Percentiles rank a stretch among this genome's conserved stretches.
These are phyloP conservation scores for Nasonia oneida DNA, from an alignment of 2,888 invertebrate genomes.

Conservation along the genomic window DNA sequence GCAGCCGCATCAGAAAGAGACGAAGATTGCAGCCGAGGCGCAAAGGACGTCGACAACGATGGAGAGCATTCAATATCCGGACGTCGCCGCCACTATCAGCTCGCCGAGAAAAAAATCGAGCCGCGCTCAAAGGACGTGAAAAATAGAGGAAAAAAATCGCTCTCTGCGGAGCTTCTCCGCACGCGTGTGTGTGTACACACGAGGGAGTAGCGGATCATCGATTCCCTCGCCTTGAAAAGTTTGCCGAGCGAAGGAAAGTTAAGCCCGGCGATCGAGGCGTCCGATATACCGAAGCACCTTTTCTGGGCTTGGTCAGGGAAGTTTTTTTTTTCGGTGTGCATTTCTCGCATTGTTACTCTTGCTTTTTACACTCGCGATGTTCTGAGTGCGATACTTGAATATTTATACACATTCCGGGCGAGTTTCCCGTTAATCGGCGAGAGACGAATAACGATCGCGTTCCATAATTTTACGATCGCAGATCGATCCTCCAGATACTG, in stretches of 20 bases:
- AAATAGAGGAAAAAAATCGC: slow-evolving; percentile 40
- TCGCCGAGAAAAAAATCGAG: background rate
- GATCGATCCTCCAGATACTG: background rate
- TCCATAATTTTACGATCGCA: slow-evolving; percentile 1
- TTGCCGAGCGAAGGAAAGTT: slow-evolving; percentile 41
- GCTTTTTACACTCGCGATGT: background rate
- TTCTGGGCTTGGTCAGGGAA: slow-evolving; percentile 28
- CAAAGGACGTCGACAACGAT: slow-evolving; percentile 26
- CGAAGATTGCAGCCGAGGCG: background rate
- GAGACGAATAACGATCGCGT: background rate
- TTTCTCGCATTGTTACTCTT: background rate
- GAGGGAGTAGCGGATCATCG: slow-evolving; percentile 40
- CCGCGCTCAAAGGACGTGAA: slow-evolving; percentile 40
- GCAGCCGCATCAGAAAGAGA: background rate
- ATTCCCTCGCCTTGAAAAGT: slow-evolving; percentile 52
- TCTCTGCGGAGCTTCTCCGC: background rate
- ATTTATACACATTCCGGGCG: background rate
- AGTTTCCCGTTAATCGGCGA: background rate
- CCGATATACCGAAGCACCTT: slow-evolving; percentile 33
- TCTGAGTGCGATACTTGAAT: too few relatives aligned
- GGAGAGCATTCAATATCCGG: slow-evolving; percentile 59
- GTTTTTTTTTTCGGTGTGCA: background rate
- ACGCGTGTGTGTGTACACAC: background rate
- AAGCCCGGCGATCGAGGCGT: slow-evolving; percentile 49
- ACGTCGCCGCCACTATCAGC: slow-evolving; percentile 2